Evolutionary conservation across 2,888 invertebrate species (phyloP).

Genomic region (Callyntrura sp.): DNA sequence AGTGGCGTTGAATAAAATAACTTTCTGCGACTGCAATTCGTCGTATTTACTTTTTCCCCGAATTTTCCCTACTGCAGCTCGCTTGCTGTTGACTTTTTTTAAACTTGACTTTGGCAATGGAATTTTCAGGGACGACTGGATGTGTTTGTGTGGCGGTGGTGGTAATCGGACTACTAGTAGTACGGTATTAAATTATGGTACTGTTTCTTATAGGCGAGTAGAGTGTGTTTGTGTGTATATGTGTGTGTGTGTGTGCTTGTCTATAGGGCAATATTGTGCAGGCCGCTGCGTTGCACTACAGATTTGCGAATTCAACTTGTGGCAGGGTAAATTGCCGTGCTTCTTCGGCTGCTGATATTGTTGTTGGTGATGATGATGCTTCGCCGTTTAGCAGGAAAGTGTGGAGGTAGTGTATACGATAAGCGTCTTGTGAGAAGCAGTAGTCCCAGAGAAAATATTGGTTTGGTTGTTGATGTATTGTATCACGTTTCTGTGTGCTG

Average conservation of each 20-base stretch:
- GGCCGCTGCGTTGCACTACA: background rate
- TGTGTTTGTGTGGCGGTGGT: no score
- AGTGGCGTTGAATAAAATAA: background rate
- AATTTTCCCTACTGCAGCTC: background rate
- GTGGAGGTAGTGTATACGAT: background rate
- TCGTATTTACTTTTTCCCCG: no score
- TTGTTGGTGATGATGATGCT: background rate
- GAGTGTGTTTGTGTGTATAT: background rate
- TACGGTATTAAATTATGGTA: background rate
- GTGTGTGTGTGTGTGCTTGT: background rate
- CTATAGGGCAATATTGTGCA: background rate
- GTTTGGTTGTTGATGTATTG: background rate
- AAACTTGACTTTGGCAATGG: conserved; percentile 29
- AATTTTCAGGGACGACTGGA: background rate
- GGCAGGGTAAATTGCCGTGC: background rate
- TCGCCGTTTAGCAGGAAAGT: background rate
- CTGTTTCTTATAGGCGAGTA: background rate
- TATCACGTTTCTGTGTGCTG: no score
- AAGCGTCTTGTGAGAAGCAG: background rate
- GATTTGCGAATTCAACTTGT: conserved; percentile 11
- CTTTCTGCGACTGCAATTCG: background rate
- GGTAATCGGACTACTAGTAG: no score
- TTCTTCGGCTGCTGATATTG: no score
- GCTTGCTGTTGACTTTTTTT: conserved; percentile 23
- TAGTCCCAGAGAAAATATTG: background rate